Evolutionary conservation across 1,140 invertebrate genomes (phyloP), one percentile per base, ranked within the genome.

Genomic region (Zaprionus davidi): DNA sequence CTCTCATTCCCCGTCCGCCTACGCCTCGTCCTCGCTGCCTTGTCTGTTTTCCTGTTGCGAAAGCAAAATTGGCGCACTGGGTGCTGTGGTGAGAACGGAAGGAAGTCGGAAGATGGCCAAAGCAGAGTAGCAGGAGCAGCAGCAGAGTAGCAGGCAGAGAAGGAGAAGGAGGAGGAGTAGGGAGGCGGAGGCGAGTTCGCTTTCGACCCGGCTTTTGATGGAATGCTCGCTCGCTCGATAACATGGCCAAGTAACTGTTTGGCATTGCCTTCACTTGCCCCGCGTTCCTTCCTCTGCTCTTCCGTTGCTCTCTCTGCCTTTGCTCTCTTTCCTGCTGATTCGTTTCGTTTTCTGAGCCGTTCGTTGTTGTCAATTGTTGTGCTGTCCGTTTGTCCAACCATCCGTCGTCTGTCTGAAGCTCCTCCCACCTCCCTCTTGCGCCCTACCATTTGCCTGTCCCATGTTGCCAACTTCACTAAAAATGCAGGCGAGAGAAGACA

Each of bases 401-500:
- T 68, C 72, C 55, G 41, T 76, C 63, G 41, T 76, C 63, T 83
- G 67, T 58, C 65, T 68, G 71, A 66, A 55, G 63, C 63, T 58
- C 46, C 17, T n/a, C 5, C 49, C 72, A 34, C 34, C 69, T 34
- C 15, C 31, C 20, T 51, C 55, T 24, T 36, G 1, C 6, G 6
- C 11, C 26, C 56, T 44, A 22, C 15, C 38, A 28, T 5, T 59
- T 51, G 60, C 26, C 41, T 57, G 66, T 78, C 55, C 59, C 76
- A 67, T 57, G 63, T 67, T 71, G 74, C 53, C 63, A 68, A 65
- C 62, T 81, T 65, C 58, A 73, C 81, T 72, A 79, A 81, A 81
- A 90, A 77, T 90, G 85, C 85, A 90, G 82, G 85, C 85, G 71
- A 76, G 85, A 90, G 81, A 90, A 90, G 85, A 90, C 86, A 90